phyloP scores from a whole-genome alignment of 2,888 invertebrate genomes.

The Dryomyza anilis region DNA sequence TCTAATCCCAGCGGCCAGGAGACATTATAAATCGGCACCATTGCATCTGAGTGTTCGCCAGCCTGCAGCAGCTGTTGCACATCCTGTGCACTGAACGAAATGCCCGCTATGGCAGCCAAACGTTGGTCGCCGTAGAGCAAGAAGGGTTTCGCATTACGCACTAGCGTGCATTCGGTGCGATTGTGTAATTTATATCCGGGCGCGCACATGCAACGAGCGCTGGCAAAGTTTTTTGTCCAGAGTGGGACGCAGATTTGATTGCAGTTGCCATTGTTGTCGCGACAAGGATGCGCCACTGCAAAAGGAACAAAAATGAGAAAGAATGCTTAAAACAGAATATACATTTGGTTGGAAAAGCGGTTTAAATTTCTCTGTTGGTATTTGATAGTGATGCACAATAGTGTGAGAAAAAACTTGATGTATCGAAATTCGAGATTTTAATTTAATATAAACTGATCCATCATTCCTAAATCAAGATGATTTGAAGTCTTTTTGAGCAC shows the following conservation, averaged over 20 bases:
- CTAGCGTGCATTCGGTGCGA: constrained; percentile 67
- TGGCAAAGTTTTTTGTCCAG: constrained; percentile 65
- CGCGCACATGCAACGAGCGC: constrained; percentile 73
- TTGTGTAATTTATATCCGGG: constrained; percentile 71
- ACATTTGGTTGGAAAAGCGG: too few relatives aligned
- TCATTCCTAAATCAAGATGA: too few relatives aligned
- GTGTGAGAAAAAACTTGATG: too few relatives aligned
- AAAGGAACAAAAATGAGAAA: constrained; percentile 30
- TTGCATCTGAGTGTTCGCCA: constrained; percentile 63
- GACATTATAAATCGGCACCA: constrained; percentile 73
- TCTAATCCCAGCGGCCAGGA: constrained; percentile 72
- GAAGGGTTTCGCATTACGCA: constrained; percentile 66
- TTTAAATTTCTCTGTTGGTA: too few relatives aligned
- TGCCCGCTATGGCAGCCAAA: constrained; percentile 75
- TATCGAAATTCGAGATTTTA: too few relatives aligned
- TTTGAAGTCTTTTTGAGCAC: too few relatives aligned
- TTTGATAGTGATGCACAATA: too few relatives aligned
- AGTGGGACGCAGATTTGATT: constrained; percentile 77
- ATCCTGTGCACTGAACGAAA: constrained; percentile 57
- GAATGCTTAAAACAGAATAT: not conserved
- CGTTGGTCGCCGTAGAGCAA: constrained; percentile 70
- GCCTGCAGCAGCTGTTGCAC: constrained; percentile 46
- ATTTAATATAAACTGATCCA: too few relatives aligned
- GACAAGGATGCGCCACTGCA: constrained; percentile 72
- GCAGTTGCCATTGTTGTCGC: constrained; percentile 71